These are phyloP conservation scores for Protodeltote pygarga DNA, from an alignment of 2,888 invertebrate genomes.

Conservation along the genomic window DNA sequence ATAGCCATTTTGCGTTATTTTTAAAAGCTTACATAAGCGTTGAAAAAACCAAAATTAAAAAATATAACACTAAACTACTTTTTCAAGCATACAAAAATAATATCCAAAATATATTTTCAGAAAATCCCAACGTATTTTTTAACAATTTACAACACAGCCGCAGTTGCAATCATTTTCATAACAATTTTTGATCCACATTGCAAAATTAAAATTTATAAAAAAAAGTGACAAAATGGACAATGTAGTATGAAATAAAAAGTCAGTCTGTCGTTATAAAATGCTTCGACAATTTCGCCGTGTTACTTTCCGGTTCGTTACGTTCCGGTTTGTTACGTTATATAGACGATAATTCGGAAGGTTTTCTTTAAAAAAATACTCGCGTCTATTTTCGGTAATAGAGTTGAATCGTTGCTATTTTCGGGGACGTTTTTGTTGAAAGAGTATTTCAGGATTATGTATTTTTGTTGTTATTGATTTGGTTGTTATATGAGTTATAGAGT, in stretches of 20 bases:
- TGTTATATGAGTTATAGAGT: too few relatives aligned
- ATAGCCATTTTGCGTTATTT: too few relatives aligned
- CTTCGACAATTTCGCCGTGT: slow-evolving; percentile 29
- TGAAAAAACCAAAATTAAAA: too few relatives aligned
- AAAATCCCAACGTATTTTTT: not conserved
- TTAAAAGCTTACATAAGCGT: too few relatives aligned
- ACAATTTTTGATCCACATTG: slow-evolving; percentile 8
- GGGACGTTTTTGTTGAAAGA: slow-evolving; percentile 1
- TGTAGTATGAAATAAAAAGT: slow-evolving; percentile 27
- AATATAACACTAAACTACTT: too few relatives aligned
- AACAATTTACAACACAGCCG: not conserved
- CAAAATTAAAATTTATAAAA: slow-evolving; percentile 17
- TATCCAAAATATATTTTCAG: not conserved
- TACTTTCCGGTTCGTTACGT: slow-evolving; percentile 39
- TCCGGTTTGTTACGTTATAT: slow-evolving; percentile 34
- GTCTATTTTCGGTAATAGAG: slow-evolving; percentile 18
- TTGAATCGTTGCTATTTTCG: slow-evolving; percentile 4
- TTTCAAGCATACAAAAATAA: not conserved
- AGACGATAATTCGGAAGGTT: slow-evolving; percentile 30
- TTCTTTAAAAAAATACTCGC: slow-evolving; percentile 23
- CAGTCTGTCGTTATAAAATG: slow-evolving; percentile 10
- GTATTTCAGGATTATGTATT: not conserved
- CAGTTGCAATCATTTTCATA: slow-evolving; percentile 19
- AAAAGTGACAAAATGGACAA: slow-evolving; percentile 9
- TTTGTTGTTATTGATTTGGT: slow-evolving; percentile 1